A percentile compares a stretch with the other conserved stretches of the same genome.
Conservation (phyloP, 2,888 invertebrate species). For the Beris chalybata region DNA sequence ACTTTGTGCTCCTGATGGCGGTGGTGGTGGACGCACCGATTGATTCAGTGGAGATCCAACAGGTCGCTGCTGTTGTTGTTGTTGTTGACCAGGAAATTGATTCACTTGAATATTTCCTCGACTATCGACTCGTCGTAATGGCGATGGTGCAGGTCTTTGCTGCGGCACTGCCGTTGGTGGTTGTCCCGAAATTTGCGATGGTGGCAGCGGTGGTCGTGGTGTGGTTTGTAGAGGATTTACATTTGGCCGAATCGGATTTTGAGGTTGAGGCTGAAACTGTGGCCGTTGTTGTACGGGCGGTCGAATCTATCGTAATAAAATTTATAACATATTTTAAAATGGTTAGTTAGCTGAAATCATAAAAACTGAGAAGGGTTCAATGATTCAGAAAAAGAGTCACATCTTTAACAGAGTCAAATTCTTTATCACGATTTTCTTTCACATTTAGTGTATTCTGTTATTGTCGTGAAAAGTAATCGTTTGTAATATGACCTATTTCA, state of each 20-base stretch:
- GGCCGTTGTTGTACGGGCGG: constrained; percentile 45
- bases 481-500: constrained; percentile 54
- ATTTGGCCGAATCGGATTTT: constrained; percentile 43
- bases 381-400: background rate
- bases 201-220: constrained; percentile 47
- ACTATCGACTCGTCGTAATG: constrained; percentile 57
- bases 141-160: constrained; percentile 46
- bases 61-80: constrained; percentile 46
- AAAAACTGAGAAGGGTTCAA: too few species aligned
- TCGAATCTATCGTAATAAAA: constrained; percentile 38
- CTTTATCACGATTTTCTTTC: background rate
- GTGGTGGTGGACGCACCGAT: constrained; percentile 39
- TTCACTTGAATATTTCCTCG: constrained; percentile 51
- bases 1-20: constrained; percentile 27
- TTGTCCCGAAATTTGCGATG: constrained; percentile 27
- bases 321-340: background rate
- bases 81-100: constrained; percentile 31
- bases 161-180: constrained; percentile 40
- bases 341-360: background rate
- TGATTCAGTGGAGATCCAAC: constrained; percentile 43
- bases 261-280: constrained; percentile 47
- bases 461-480: constrained; percentile 41
- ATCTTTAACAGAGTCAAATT: background rate
- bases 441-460: constrained; percentile 6
- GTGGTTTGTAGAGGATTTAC: constrained; percentile 48